Evolutionary conservation across 2,888 invertebrate species (phyloP), one percentile per base, ranked within the genome.

Genomic region (Noctua janthe): DNA sequence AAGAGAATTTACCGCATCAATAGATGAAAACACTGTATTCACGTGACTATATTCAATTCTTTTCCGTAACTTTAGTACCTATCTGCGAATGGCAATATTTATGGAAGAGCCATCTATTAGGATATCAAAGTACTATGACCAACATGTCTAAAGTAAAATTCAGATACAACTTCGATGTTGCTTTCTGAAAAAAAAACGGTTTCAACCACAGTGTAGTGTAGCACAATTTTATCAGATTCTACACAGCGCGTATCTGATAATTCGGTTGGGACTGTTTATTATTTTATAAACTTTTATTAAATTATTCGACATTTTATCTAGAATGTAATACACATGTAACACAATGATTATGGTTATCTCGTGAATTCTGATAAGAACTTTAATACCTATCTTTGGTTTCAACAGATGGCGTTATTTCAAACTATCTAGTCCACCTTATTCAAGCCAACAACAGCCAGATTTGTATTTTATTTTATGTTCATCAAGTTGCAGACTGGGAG

Each of bases 381-480:
- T 2, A n/a, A 20, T 49, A 71, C 20, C 1, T 47, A 43, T 39
- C 15, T 71, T 47, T 43, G 0, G 13, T 59, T 39, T 59, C 73
- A 74, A 78, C 59, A 88, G 88, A 86, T 88, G 86, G 85, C 86
- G 74, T 4, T 82, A 51, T 49, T 29, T 56, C 20, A 11, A 29
- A 51, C 47, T 29, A 5, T 67, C 1, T 13, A 17, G 35, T n/a
- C 8, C 11, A 54, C 15, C n/a, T 72, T 29, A 66, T n/a, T 47
- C 69, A 39, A 29, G 39, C n/a, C 23, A 56, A 2, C 49, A 39
- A 20, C n/a, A 39, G 35, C 39, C 35, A 56, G 49, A 64, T 8
- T 35, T 64, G 43, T 54, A 15, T 56, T 59, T 59, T 54, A 15
- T 56, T 59, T 59, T 49, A 71, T 56, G 29, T 83, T 71, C 39